phyloP scores from a whole-genome alignment of 92 coral and sea anemone species.

The Blastomussa wellsi region DNA sequence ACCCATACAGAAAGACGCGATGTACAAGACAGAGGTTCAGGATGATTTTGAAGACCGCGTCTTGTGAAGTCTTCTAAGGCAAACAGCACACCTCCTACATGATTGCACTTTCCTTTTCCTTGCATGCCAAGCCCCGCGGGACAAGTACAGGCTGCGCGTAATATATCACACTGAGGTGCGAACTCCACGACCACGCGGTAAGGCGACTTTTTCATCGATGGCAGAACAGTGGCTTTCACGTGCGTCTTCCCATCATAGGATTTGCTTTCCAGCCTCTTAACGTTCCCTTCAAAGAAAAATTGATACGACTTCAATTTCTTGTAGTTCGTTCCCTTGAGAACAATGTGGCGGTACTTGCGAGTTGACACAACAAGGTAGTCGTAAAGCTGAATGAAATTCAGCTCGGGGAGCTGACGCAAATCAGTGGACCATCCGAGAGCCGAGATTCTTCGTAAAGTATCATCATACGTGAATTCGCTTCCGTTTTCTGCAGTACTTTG shows the following conservation, averaged over 20 bases:
- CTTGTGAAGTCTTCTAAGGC: slow-evolving; percentile 36
- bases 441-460: slow-evolving; percentile 36
- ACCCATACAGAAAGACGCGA: slow-evolving; percentile 44
- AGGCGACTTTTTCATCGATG: slow-evolving; percentile 41
- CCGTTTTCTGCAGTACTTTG: slow-evolving; percentile 9
- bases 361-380: slow-evolving; percentile 64
- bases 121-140: slow-evolving; percentile 44
- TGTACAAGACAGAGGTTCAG: slow-evolving; percentile 26
- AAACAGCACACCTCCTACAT: slow-evolving; percentile 42
- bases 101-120: slow-evolving; percentile 42
- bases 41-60: slow-evolving; percentile 12
- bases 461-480: slow-evolving; percentile 39
- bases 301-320: slow-evolving; percentile 54
- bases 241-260: slow-evolving; percentile 31
- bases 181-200: slow-evolving; percentile 41
- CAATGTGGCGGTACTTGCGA: slow-evolving; percentile 48
- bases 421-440: slow-evolving; percentile 62
- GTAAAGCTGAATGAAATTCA: slow-evolving; percentile 55
- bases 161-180: slow-evolving; percentile 26
- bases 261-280: slow-evolving; percentile 47
- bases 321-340: slow-evolving; percentile 51
- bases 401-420: slow-evolving; percentile 45
- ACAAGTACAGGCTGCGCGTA: slow-evolving; percentile 54
- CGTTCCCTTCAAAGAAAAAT: too few relatives aligned
- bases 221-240: slow-evolving; percentile 47